These are phyloP conservation scores for Tokudaia muenninki DNA, from an alignment of 2,797 vertebrate genomes.

Conservation along the genomic window DNA sequence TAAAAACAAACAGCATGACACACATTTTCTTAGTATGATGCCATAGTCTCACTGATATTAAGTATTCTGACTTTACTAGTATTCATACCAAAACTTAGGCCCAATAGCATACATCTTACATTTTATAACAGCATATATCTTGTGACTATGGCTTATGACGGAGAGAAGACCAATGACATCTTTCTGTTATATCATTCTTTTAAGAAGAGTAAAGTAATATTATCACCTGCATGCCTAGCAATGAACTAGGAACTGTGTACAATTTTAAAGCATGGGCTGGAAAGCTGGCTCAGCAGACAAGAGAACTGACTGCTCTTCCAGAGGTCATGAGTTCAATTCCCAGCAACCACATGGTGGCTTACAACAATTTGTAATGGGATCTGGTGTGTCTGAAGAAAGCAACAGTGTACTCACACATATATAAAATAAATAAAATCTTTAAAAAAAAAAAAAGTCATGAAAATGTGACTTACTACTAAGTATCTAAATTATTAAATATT, in stretches of 20 bases:
- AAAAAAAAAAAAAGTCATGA: not conserved
- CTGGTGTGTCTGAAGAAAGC: no score
- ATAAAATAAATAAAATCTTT: no score
- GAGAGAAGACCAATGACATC: not conserved
- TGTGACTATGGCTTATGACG: slow-evolving; percentile 3
- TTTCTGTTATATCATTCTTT: slow-evolving; percentile 34
- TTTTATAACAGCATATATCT: not conserved
- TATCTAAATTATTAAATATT: slow-evolving; percentile 39
- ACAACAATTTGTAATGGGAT: no score
- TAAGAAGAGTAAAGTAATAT: not conserved
- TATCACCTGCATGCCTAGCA: not conserved
- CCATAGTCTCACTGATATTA: not conserved
- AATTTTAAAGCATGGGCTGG: slow-evolving; percentile 9
- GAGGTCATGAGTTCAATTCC: no score
- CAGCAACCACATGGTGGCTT: no score
- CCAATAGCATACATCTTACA: slow-evolving; percentile 18
- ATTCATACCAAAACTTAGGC: not conserved
- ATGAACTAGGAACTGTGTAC: slow-evolving; percentile 14
- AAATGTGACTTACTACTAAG: slow-evolving; percentile 28
- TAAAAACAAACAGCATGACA: slow-evolving; percentile 62
- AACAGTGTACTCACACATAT: no score
- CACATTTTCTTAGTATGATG: slow-evolving; percentile 19
- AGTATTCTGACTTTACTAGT: not conserved
- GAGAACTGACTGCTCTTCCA: no score
- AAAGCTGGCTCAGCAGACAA: no score